Base-by-base conservation (phyloP, 1,140 invertebrate species). In the Pomacea maculata region DNA sequence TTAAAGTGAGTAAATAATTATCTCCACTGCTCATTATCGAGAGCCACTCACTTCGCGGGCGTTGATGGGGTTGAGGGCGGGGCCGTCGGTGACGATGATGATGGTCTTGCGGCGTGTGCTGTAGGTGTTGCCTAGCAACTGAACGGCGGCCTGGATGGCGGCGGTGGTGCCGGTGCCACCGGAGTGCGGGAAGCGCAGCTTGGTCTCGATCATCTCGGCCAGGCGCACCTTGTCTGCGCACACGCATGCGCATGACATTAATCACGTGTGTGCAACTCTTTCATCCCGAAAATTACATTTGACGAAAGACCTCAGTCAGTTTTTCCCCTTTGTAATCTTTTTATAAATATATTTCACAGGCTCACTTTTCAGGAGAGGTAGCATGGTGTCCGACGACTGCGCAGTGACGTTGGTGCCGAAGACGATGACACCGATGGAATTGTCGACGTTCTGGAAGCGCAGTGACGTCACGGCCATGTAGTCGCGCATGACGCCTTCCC, bases 61-160 rank as follows among this genome's bases (percentile, higher is more conserved):
- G 17, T 61, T 71, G 14, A 61, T 8, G 19, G 64, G 75, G 34
- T 83, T 75, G 25, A 80, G 52, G 1, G 82, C 64, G 12, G 82
- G 82, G 21, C 82, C 82, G 29, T 83, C 82, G 54, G 75, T 83
- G 64, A 83, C 78, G 65, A 83, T 61, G 11, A 83, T 61, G 19
- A 83, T 61, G 45, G 79, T 12, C 29, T 57, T 64, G 19, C 64
- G 54, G n/a, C 63, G 74, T 12, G 52, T 17, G 10, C 77, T 65
- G 34, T 54, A 9, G 45, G 70, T 52, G 12, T 73, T 67, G 17
- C 57, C 65, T 4, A 83, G 70, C 79, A 78, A 67, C 15, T 68
- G 63, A 15, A 72, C 75, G 54, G 79, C 68, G 64, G 68, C 57
- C 19, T 19, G 61, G 21, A 83, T 71, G 54, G 82, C 82, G 14